phyloP scores from a whole-genome alignment of 2,888 invertebrate species.

The Clunio marinus region DNA sequence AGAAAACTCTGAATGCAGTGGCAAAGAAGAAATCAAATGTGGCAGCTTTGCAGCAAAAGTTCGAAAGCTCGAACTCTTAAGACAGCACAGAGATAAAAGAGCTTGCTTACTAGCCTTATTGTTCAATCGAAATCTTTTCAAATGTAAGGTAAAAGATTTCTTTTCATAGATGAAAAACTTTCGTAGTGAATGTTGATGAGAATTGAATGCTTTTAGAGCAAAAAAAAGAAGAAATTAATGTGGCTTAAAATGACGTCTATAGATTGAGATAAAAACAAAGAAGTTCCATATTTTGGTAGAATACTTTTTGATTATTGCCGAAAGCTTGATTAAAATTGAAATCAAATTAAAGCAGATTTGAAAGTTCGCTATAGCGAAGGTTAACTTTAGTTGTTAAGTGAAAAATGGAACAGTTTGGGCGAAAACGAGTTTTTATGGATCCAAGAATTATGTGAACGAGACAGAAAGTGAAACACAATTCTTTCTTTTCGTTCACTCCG shows the following conservation, averaged over 20 bases:
- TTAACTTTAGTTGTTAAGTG: neutral
- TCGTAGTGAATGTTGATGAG: neutral
- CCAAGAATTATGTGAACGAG: too few relatives aligned
- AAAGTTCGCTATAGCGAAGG: neutral
- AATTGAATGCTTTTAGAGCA: too few relatives aligned
- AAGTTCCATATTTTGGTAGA: neutral
- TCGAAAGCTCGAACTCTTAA: conserved; percentile 56
- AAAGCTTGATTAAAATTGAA: neutral
- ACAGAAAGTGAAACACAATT: too few relatives aligned
- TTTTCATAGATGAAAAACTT: neutral
- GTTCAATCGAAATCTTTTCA: neutral
- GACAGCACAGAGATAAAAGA: neutral
- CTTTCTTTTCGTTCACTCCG: too few relatives aligned
- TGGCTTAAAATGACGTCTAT: neutral
- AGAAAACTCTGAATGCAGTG: conserved; percentile 41
- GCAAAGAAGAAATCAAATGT: conserved; percentile 64
- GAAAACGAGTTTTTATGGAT: too few relatives aligned
- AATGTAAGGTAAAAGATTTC: neutral
- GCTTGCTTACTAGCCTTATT: neutral
- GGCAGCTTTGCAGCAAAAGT: conserved; percentile 73
- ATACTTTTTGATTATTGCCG: neutral
- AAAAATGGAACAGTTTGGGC: too few relatives aligned
- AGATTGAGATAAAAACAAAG: neutral
- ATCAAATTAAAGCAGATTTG: neutral
- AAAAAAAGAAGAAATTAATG: too few relatives aligned